A percentile compares a stretch with the other conserved stretches of the same genome.
Conservation (phyloP, 2,888 invertebrate genomes). For the Cheilosia urbana region DNA sequence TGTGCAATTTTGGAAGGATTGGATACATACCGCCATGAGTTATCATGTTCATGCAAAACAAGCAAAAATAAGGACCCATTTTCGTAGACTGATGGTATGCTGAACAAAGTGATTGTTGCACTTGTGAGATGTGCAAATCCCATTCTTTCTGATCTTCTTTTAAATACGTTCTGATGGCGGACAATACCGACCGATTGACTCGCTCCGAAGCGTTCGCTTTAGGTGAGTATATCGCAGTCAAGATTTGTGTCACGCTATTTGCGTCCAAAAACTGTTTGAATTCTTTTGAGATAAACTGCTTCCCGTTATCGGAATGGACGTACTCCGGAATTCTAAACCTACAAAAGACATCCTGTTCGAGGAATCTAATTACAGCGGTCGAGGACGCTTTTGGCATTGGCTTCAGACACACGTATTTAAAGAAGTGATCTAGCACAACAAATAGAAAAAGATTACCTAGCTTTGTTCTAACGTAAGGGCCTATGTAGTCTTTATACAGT, state of each 20-base stretch:
- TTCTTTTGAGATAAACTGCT: no score
- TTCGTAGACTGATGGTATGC: not conserved
- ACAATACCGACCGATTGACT: conserved; percentile 77
- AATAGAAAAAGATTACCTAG: conserved; percentile 39
- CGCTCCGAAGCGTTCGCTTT: conserved; percentile 79
- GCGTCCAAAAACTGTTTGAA: no score
- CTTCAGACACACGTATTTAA: conserved; percentile 46
- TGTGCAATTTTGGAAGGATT: no score
- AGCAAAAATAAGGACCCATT: not conserved
- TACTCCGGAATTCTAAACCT: no score
- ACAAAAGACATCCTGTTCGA: no score
- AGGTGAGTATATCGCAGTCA: conserved; percentile 76
- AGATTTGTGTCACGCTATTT: no score
- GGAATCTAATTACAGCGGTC: no score
- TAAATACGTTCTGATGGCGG: conserved; percentile 72
- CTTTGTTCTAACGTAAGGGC: conserved; percentile 41
- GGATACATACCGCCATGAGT: not conserved
- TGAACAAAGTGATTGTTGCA: not conserved
- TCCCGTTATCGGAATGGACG: no score
- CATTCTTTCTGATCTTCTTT: conserved; percentile 27
- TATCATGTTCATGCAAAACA: not conserved
- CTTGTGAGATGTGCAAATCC: conserved; percentile 14
- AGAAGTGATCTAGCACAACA: conserved; percentile 65
- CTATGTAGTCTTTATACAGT: conserved; percentile 64
- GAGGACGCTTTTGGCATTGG: conserved; percentile 44